phyloP scores from a whole-genome alignment of 2,888 invertebrate genomes.

The Villa cingulata region DNA sequence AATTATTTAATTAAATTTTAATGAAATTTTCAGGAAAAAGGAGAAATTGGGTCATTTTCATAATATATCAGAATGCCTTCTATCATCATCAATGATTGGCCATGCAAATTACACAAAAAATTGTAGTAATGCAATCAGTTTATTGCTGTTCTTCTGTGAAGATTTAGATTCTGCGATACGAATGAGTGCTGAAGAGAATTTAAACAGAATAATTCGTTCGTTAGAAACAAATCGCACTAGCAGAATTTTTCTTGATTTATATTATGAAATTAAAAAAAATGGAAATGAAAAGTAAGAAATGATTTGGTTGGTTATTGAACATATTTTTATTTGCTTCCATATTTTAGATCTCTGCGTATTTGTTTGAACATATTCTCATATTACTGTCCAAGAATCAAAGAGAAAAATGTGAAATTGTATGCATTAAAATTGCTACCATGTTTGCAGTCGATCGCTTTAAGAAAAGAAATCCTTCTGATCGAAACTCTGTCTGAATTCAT shows the following conservation, averaged over 20 bases:
- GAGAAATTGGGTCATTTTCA: constrained; percentile 62
- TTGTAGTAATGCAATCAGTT: constrained; percentile 56
- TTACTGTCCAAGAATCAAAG: constrained; percentile 59
- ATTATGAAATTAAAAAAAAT: constrained; percentile 70
- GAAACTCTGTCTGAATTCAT: constrained; percentile 34
- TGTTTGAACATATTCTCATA: constrained; percentile 65
- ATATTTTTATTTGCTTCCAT: neutral
- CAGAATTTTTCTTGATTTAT: constrained; percentile 65
- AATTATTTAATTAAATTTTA: neutral
- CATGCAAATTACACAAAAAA: constrained; percentile 48
- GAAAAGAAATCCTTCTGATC: constrained; percentile 43
- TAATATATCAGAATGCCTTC: constrained; percentile 58
- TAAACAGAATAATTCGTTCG: constrained; percentile 61
- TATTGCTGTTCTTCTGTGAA: constrained; percentile 56
- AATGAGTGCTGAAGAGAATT: constrained; percentile 67
- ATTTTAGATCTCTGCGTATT: constrained; percentile 53
- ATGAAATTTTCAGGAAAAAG: constrained; percentile 43
- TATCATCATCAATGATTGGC: constrained; percentile 29
- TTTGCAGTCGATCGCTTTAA: constrained; percentile 52
- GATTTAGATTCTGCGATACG: constrained; percentile 65
- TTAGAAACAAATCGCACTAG: constrained; percentile 53
- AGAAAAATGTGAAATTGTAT: constrained; percentile 65
- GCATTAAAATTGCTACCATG: constrained; percentile 61
- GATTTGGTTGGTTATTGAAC: neutral
- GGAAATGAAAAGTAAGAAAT: constrained; percentile 38